These are phyloP conservation scores for Micromussa lordhowensis DNA, from an alignment of 92 coral and sea anemone species.

Conservation along the genomic window DNA sequence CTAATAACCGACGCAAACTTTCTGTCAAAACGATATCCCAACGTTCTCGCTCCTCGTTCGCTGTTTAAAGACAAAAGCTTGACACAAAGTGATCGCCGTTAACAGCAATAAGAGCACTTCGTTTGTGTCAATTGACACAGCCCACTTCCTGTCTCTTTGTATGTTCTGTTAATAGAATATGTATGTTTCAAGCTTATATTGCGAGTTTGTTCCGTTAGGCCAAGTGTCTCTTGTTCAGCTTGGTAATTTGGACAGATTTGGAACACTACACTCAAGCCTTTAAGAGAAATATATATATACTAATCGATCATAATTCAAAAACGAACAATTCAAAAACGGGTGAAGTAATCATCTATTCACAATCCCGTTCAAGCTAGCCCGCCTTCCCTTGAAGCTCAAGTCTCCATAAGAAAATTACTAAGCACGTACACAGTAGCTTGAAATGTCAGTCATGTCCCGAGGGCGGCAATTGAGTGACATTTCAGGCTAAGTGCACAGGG, in stretches of 20 bases:
- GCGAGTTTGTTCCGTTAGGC: neutral
- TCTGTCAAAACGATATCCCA: neutral
- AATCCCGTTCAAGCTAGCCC: neutral
- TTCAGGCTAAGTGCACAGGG: too few species aligned
- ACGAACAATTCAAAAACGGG: neutral
- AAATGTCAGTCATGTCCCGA: too few species aligned
- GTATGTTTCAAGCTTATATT: neutral
- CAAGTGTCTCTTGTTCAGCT: neutral
- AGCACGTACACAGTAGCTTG: too few species aligned
- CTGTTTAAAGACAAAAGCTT: too few species aligned
- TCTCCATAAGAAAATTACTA: too few species aligned
- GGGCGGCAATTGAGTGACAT: too few species aligned
- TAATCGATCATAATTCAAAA: too few species aligned
- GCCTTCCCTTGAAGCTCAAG: too few species aligned
- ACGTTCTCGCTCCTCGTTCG: neutral
- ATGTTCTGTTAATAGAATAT: neutral
- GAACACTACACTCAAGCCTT: neutral
- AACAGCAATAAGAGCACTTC: too few species aligned
- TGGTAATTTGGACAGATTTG: neutral
- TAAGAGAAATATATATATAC: neutral
- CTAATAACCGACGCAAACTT: neutral
- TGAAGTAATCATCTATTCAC: neutral
- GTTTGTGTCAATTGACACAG: too few species aligned
- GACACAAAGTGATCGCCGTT: too few species aligned
- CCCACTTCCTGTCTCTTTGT: neutral